phyloP scores from a whole-genome alignment of 2,888 invertebrate species.

The Serripes groenlandicus region DNA sequence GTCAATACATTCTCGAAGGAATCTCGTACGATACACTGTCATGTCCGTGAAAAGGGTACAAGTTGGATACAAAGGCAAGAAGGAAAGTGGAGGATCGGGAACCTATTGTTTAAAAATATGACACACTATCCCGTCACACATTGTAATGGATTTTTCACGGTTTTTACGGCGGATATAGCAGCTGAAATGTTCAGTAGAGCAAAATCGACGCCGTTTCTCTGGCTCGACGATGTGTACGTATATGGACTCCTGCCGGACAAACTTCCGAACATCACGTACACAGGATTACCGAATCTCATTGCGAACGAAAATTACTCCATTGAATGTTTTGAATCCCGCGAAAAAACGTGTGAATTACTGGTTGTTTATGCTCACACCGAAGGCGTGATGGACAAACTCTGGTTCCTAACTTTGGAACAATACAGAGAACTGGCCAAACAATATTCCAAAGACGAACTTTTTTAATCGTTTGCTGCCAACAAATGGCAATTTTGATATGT shows the following conservation, averaged over 20 bases:
- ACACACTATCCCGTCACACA: slow-evolving; percentile 80
- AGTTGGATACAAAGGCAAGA: slow-evolving; percentile 72
- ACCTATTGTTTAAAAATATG: slow-evolving; percentile 74
- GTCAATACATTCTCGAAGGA: slow-evolving; percentile 65
- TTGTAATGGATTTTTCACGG: slow-evolving; percentile 83
- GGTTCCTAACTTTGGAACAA: slow-evolving; percentile 69
- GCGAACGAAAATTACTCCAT: slow-evolving; percentile 88
- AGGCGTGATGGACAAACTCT: slow-evolving; percentile 71
- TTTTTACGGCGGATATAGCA: slow-evolving; percentile 78
- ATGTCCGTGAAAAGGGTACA: slow-evolving; percentile 70
- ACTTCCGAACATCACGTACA: slow-evolving; percentile 72
- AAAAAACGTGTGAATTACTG: slow-evolving; percentile 65
- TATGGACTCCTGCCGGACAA: slow-evolving; percentile 82
- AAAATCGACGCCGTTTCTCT: slow-evolving; percentile 83
- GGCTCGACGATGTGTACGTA: slow-evolving; percentile 85
- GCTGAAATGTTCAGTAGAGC: slow-evolving; percentile 78
- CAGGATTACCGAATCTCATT: slow-evolving; percentile 93
- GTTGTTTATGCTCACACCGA: slow-evolving; percentile 68
- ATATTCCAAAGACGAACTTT: slow-evolving; percentile 44
- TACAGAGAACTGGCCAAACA: slow-evolving; percentile 57
- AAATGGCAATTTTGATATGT: too few species aligned
- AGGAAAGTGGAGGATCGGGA: slow-evolving; percentile 77
- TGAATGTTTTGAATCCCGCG: slow-evolving; percentile 66
- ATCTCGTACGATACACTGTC: slow-evolving; percentile 71
- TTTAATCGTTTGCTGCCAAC: too few species aligned